Base-by-base conservation (phyloP, 2,113 vertebrate species). In the Tretioscincus oriximinensis region DNA sequence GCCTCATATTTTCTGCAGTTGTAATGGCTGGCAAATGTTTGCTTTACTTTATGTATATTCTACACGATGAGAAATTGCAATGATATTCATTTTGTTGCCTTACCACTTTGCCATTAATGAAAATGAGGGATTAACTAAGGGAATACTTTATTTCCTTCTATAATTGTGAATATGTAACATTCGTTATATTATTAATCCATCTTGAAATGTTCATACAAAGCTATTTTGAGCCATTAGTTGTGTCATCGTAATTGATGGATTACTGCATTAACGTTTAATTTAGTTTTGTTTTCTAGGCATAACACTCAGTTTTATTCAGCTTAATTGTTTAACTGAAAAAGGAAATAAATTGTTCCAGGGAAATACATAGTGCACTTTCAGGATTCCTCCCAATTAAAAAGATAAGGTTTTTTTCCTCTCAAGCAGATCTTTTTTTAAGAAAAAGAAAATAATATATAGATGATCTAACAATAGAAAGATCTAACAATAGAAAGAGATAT, bases 181-280 rank as follows among this genome's bases (percentile, higher is more conserved):
- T 94, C 95, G 93, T 92, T 94, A 84, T 87, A 90, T 91, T 94
- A 95, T 94, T 94, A 96, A 93, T 93, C 77, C 87, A 94, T 90
- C 85, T 90, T 90, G 91, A 93, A 93, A 92, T 88, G 92, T 93
- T 91, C 84, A 84, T 92, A 85, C 81, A 93, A 91, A 95, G 84
- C 87, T 88, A 93, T 95, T 94, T 93, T 88, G 86, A 91, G 77
- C 86, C 88, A 93, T 93, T 92, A 90, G 88, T 87, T 91, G 84
- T 67, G 70, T 68, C 0, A 16, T 54, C 89, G 86, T 92, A 94
- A 94, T 89, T 94, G 94, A 95, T 93, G 91, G 93, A 95, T 95
- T 93, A 92, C 80, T 89, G 83, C 89, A 92, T 95, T 94, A 94
- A 83, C 86, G 89, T 94, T 95, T 94, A 93, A 95, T 96, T 95